Conservation (phyloP, 2,113 vertebrate genomes). For the Herpailurus yagouaroundi region DNA sequence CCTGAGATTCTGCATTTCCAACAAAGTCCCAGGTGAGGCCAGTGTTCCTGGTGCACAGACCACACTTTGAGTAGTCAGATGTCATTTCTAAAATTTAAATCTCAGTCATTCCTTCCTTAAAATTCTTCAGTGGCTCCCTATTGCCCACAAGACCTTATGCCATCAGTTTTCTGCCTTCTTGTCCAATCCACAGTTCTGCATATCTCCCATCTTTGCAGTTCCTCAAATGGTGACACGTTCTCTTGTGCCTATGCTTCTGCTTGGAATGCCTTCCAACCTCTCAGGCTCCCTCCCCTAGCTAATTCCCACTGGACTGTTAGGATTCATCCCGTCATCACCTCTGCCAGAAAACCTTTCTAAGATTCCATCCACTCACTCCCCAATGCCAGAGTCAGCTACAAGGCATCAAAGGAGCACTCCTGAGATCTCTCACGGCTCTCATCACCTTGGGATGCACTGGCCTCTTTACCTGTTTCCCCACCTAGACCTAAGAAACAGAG, state of each 20-base stretch:
- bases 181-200: neutral
- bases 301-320: neutral
- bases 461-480: neutral
- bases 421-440: neutral
- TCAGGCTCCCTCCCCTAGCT: neutral
- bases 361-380: neutral
- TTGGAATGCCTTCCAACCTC: neutral
- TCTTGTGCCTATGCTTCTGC: neutral
- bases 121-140: neutral
- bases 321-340: neutral
- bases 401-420: neutral
- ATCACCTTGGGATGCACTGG: neutral
- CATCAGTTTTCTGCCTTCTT: neutral
- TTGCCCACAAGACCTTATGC: neutral
- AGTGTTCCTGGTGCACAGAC: neutral
- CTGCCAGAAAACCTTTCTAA: neutral
- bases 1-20: neutral
- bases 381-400: neutral
- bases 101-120: neutral
- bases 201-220: neutral
- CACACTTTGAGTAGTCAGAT: neutral
- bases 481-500: neutral
- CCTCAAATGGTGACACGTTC: neutral
- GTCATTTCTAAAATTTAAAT: neutral
- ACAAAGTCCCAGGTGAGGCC: neutral